A percentile compares a stretch with the other conserved stretches of the same genome.
Conservation (phyloP, 2,888 invertebrate species). For the Trichacis sp. region DNA sequence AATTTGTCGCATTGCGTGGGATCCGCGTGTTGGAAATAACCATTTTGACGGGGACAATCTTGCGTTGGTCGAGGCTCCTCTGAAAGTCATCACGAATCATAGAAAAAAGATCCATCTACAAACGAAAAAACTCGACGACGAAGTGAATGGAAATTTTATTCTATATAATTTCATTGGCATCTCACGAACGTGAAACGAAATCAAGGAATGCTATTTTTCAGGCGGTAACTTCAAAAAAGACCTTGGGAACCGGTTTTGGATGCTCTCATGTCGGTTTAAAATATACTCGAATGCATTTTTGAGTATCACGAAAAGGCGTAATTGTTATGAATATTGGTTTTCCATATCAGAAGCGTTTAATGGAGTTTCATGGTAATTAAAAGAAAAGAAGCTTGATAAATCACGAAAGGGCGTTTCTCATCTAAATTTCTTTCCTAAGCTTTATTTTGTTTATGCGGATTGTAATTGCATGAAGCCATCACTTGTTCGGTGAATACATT, state of each 20-base stretch:
- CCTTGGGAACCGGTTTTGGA: slow-evolving; percentile 46
- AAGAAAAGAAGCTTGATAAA: no score
- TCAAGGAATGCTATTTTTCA: not conserved
- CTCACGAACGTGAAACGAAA: not conserved
- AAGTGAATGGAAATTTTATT: no score
- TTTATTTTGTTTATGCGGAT: no score
- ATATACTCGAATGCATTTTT: slow-evolving; percentile 2
- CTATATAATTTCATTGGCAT: not conserved
- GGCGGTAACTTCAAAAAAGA: slow-evolving; percentile 33
- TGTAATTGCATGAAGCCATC: no score
- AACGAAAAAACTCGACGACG: not conserved
- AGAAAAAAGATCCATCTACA: not conserved
- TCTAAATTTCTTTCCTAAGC: no score
- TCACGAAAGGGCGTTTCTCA: no score
- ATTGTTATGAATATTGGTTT: no score
- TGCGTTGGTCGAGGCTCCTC: slow-evolving; percentile 81
- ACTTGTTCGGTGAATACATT: no score
- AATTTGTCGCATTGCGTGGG: slow-evolving; percentile 82
- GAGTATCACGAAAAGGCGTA: no score
- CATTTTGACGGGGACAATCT: slow-evolving; percentile 83
- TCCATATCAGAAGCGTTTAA: no score
- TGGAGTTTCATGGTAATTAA: no score
- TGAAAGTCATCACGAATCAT: slow-evolving; percentile 67
- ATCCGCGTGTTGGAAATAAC: slow-evolving; percentile 82
- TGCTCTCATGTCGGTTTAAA: slow-evolving; percentile 30